Percentiles rank a stretch among this genome's conserved stretches.
phyloP scores from a whole-genome alignment of 64 coral and sea anemone species.

The Stylophora pistillata region DNA sequence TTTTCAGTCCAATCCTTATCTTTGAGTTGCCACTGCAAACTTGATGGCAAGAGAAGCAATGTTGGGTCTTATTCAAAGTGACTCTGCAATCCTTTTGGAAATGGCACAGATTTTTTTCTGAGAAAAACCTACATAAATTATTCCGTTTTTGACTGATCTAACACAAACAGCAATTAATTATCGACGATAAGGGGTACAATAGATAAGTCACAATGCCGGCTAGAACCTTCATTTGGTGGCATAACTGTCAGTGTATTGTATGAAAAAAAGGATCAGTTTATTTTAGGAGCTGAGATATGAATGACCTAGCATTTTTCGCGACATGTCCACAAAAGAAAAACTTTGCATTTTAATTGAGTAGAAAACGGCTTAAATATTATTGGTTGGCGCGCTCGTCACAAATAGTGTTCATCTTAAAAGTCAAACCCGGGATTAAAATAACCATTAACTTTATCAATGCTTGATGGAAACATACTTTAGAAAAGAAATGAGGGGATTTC shows the following conservation, averaged over 20 bases:
- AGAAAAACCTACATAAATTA: neutral
- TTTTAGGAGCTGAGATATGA: neutral
- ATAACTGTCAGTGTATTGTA: neutral
- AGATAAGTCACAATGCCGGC: neutral
- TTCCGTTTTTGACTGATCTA: neutral
- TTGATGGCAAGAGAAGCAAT: too few species aligned
- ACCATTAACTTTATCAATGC: neutral
- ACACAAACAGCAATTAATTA: conserved; percentile 3
- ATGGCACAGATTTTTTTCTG: neutral
- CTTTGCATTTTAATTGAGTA: conserved; percentile 8
- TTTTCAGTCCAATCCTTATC: too few species aligned
- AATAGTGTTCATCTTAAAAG: neutral
- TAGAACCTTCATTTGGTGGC: neutral
- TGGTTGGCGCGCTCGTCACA: neutral
- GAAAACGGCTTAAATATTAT: neutral
- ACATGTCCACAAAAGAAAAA: neutral
- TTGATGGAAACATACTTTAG: too few species aligned
- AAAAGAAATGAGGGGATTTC: too few species aligned
- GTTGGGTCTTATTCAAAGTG: too few species aligned
- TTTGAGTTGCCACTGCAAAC: too few species aligned
- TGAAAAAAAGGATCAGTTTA: neutral
- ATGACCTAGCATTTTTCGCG: conserved; percentile 7
- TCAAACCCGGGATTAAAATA: neutral
- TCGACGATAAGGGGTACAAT: neutral
- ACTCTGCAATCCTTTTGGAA: too few species aligned